Base-by-base conservation (phyloP, 2,797 vertebrate species). In the Halcyon smyrnensis region DNA sequence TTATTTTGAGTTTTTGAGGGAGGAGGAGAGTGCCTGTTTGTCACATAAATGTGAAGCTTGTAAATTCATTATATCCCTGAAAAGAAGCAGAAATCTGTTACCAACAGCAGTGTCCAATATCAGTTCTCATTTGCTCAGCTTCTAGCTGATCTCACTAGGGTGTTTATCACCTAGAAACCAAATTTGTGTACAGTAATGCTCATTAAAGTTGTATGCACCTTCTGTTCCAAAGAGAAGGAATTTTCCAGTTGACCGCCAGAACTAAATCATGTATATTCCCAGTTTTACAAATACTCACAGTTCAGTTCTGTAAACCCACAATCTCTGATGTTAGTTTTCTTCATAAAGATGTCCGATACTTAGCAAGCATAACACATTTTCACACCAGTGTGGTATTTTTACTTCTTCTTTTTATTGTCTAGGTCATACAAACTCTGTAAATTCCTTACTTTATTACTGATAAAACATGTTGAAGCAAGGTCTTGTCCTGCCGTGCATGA, bases 201-300 rank as follows among this genome's bases (percentile, higher is more conserved):
- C 74, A 74, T 90, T 95, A 95, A 96, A 97, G 60, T 93, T 96
- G 25, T 64, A 96, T 70, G 34, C n/a, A 84, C 25, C 8, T 19
- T 90, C 81, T 93, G 45, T 80, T 94, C 60, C 45, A 71, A 83
- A 92, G 36, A 56, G 27, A 97, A 84, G 51, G 54, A 95, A 78
- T 50, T 89, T 83, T 79, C 57, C 41, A 68, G 41, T 13, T 92
- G 12, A 68, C 45, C 12, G 6, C 34, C 28, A 90, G 13, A 95
- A 88, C 3, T 74, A 93, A 92, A 89, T 86, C 1, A 68, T 88
- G 3, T 39, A 69, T 90, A 91, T 87, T 5, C 11, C 12, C 20
- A 62, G 16, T 43, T 84, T 80, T 92, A n/a, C 15, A 85, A 70
- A 89, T 24, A 17, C 6, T 8, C 0, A 2, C 18, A n/a, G 60